phyloP scores from a whole-genome alignment of 2,797 vertebrate species.

The Enteromius paludinosus region DNA sequence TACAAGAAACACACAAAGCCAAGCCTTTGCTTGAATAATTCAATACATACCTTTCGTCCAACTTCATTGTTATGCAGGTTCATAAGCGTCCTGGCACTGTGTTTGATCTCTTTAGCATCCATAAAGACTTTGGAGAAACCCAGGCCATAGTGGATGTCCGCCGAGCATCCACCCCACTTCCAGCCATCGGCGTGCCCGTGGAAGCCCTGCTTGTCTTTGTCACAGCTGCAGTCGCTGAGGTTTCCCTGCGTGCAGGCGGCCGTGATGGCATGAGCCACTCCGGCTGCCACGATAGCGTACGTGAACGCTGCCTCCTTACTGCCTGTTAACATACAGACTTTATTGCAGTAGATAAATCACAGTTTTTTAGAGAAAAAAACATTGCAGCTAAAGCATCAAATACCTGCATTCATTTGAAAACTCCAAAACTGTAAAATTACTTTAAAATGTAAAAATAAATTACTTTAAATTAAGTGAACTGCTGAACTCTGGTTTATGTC shows the following conservation, averaged over 20 bases:
- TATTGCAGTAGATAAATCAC: background rate
- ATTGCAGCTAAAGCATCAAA: background rate
- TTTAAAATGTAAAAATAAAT: background rate
- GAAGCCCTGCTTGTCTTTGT: conserved; percentile 96
- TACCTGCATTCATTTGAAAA: background rate
- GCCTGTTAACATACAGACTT: conserved; percentile 72
- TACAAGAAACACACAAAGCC: background rate
- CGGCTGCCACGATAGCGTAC: conserved; percentile 94
- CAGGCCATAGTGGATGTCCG: conserved; percentile 93
- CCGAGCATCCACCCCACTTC: conserved; percentile 99
- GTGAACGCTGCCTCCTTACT: conserved; percentile 96
- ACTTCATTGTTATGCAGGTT: conserved; percentile 98
- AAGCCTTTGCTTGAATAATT: background rate
- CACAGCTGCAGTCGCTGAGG: conserved; percentile 96
- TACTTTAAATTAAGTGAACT: background rate
- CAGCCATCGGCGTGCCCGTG: conserved; percentile 94
- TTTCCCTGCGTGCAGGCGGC: conserved; percentile 95
- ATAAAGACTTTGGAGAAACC: conserved; percentile 96
- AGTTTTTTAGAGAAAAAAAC: background rate
- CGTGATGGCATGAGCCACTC: conserved; percentile 94
- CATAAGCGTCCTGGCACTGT: conserved; percentile 95
- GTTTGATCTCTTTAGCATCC: conserved; percentile 95
- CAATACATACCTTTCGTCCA: conserved; percentile 89
- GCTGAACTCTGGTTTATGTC: background rate
- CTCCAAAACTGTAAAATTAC: background rate